Conservation (phyloP, 2,113 vertebrate genomes). For the Oryzias curvinotus region DNA sequence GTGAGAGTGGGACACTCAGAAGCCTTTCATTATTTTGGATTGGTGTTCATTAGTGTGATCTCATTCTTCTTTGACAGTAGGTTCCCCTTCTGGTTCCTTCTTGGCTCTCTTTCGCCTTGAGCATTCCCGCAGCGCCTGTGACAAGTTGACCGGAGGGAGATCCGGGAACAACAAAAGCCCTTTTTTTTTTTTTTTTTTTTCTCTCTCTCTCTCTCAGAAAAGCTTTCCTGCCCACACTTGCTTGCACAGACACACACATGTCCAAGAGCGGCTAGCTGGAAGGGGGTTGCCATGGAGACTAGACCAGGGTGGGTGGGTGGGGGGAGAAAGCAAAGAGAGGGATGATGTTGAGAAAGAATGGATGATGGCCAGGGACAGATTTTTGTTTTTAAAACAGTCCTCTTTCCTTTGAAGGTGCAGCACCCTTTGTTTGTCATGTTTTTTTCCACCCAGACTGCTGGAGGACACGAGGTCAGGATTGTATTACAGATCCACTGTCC, state of each 20-base stretch:
- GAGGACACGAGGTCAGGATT: slow-evolving; percentile 32
- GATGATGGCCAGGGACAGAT: slow-evolving; percentile 53
- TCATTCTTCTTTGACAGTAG: slow-evolving; percentile 12
- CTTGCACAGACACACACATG: slow-evolving; percentile 37
- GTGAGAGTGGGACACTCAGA: slow-evolving; percentile 20
- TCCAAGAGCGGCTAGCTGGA: slow-evolving; percentile 67
- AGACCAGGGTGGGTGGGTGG: slow-evolving; percentile 62
- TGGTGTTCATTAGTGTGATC: slow-evolving; percentile 9
- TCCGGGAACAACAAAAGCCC: slow-evolving; percentile 46
- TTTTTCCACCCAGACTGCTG: background rate
- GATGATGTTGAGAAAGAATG: slow-evolving; percentile 51
- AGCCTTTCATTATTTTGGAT: slow-evolving; percentile 46
- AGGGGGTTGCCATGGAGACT: slow-evolving; percentile 73
- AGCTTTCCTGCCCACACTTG: slow-evolving; percentile 58
- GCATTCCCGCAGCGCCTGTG: slow-evolving; percentile 56
- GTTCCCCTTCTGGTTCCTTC: slow-evolving; percentile 1
- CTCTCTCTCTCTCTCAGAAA: slow-evolving; percentile 24
- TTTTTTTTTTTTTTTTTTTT: slow-evolving; percentile 41
- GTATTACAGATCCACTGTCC: slow-evolving; percentile 26
- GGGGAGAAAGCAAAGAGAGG: slow-evolving; percentile 50
- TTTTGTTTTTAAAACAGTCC: slow-evolving; percentile 40
- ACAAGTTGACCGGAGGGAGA: slow-evolving; percentile 54
- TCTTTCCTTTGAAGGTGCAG: slow-evolving; percentile 35
- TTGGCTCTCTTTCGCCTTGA: slow-evolving; percentile 38
- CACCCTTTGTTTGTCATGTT: slow-evolving; percentile 13